phyloP scores from a whole-genome alignment of 1,140 invertebrate species.

The Aphidius ervi region DNA sequence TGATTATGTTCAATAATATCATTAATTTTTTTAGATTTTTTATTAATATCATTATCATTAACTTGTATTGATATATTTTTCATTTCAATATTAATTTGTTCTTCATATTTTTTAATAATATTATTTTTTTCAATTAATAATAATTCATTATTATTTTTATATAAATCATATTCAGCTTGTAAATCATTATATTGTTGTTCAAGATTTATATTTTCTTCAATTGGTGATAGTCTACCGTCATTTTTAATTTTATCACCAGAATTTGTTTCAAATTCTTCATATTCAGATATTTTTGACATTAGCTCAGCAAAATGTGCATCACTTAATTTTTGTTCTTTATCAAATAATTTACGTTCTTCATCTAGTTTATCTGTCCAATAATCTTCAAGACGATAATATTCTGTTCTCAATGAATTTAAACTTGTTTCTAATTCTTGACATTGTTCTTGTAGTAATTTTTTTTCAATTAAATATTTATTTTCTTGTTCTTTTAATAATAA shows the following conservation, averaged over 20 bases:
- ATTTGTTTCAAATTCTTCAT: slow-evolving; percentile 66
- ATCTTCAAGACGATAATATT: slow-evolving; percentile 80
- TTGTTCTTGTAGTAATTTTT: slow-evolving; percentile 53
- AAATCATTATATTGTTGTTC: slow-evolving; percentile 72
- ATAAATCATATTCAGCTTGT: slow-evolving; percentile 66
- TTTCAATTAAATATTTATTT: slow-evolving; percentile 41
- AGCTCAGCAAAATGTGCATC: slow-evolving; percentile 75
- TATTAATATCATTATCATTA: neutral
- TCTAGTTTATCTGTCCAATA: slow-evolving; percentile 77
- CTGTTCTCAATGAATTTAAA: slow-evolving; percentile 66
- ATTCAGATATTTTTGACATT: slow-evolving; percentile 70
- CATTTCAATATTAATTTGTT: slow-evolving; percentile 41
- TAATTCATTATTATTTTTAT: slow-evolving; percentile 48
- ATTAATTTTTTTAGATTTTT: neutral
- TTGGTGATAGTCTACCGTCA: slow-evolving; percentile 62
- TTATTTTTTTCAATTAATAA: slow-evolving; percentile 51
- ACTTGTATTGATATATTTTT: neutral
- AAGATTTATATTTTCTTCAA: slow-evolving; percentile 69
- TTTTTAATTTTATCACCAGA: slow-evolving; percentile 48
- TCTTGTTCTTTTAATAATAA: slow-evolving; percentile 36
- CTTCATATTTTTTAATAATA: slow-evolving; percentile 56
- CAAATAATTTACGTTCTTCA: slow-evolving; percentile 71
- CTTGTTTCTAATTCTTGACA: slow-evolving; percentile 67
- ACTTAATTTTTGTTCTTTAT: slow-evolving; percentile 70
- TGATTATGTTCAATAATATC: no score